A percentile compares a stretch with the other conserved stretches of the same genome.
These are phyloP conservation scores for Drosophila dunni DNA, from an alignment of 1,140 invertebrate genomes.

Conservation along the genomic window DNA sequence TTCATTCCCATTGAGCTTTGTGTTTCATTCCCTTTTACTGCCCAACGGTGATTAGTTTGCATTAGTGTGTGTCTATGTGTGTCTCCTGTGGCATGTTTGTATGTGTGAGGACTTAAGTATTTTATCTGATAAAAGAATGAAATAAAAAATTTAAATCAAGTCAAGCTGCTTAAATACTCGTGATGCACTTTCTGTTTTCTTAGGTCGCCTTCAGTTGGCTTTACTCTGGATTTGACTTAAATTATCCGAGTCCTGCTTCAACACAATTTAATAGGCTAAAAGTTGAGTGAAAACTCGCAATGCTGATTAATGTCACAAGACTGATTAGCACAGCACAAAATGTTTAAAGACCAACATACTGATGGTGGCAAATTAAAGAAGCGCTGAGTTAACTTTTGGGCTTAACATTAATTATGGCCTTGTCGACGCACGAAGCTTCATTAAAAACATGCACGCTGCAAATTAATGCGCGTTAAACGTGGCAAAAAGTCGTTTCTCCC, in stretches of 20 bases:
- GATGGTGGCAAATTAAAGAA: constrained; percentile 63
- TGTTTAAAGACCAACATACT: constrained; percentile 37
- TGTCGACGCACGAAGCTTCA: constrained; percentile 67
- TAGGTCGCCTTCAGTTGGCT: constrained; percentile 22
- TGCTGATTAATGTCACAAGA: constrained; percentile 37
- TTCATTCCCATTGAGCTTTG: constrained; percentile 12
- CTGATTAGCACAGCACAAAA: constrained; percentile 52
- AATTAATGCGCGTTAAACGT: constrained; percentile 76
- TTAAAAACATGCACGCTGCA: constrained; percentile 77
- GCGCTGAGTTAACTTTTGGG: constrained; percentile 70
- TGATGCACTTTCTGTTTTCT: constrained; percentile 55
- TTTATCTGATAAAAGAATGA: constrained; percentile 47
- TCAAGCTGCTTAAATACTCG: constrained; percentile 63
- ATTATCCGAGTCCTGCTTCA: too few species aligned
- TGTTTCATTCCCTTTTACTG: constrained; percentile 57
- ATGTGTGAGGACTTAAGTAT: constrained; percentile 32
- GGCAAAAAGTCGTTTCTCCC: constrained; percentile 30
- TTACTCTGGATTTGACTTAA: constrained; percentile 24
- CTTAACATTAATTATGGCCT: constrained; percentile 73
- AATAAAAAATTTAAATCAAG: constrained; percentile 73
- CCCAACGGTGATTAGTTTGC: constrained; percentile 76
- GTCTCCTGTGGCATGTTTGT: constrained; percentile 9
- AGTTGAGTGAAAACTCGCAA: too few species aligned
- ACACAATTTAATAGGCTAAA: not conserved
- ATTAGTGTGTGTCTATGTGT: constrained; percentile 42